These are phyloP conservation scores for Lathamus discolor DNA, from an alignment of 2,113 vertebrate species.

Conservation along the genomic window DNA sequence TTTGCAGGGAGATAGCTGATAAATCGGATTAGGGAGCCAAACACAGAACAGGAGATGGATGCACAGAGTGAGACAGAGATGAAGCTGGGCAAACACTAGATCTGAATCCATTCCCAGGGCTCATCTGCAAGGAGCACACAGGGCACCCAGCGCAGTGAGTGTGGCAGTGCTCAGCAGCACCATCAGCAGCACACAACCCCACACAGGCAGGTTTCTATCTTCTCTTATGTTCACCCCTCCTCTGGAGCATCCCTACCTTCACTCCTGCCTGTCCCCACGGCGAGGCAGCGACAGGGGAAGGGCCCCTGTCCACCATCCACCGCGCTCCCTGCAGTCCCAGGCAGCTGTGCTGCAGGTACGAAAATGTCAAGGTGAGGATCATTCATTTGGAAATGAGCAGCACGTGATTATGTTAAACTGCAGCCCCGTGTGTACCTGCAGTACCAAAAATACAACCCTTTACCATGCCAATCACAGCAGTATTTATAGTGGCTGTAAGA, in stretches of 20 bases:
- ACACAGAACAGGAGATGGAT: neutral
- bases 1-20: neutral
- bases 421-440: constrained; percentile 2
- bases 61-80: neutral
- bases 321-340: neutral
- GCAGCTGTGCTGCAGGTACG: neutral
- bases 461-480: neutral
- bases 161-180: fast-evolving
- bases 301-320: neutral
- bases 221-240: neutral
- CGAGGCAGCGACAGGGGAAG: fast-evolving
- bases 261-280: too few relatives aligned
- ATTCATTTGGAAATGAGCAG: neutral
- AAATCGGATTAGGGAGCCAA: neutral
- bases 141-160: fast-evolving
- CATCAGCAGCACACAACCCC: neutral
- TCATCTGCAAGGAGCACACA: fast-evolving
- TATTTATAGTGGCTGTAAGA: neutral
- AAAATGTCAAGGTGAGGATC: neutral
- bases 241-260: neutral
- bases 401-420: neutral
- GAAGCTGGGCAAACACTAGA: neutral
- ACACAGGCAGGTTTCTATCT: neutral
- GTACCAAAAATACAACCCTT: neutral
- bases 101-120: neutral